Evolutionary conservation across 2,888 invertebrate genomes (phyloP).

Genomic region (Herminia tarsipennalis): DNA sequence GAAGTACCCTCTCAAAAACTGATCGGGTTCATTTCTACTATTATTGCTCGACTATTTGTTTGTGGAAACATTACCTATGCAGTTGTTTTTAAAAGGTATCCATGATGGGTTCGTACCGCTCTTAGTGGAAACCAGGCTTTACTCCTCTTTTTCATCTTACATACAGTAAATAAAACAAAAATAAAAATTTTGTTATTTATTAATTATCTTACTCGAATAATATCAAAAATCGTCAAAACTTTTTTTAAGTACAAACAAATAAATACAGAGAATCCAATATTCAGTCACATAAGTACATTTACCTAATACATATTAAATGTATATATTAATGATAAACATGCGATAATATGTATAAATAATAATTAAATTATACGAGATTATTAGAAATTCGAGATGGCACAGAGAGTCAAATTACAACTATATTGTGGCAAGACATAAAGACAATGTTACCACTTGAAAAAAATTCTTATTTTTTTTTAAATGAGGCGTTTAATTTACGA

Average conservation of each 20-base stretch:
- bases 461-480: slow-evolving; percentile 1
- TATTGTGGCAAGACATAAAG: slow-evolving; percentile 36
- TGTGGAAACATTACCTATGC: no score
- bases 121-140: no score
- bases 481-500: slow-evolving; percentile 4
- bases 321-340: slow-evolving; percentile 42
- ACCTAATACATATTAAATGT: slow-evolving; percentile 43
- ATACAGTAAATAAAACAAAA: slow-evolving; percentile 31
- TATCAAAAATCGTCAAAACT: slow-evolving; percentile 63
- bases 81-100: no score
- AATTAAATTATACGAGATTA: slow-evolving; percentile 38
- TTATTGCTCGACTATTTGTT: no score
- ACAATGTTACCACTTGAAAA: slow-evolving; percentile 3
- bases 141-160: no score
- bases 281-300: slow-evolving; percentile 70
- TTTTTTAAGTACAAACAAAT: slow-evolving; percentile 76
- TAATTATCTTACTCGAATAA: slow-evolving; percentile 45
- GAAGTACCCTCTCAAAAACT: no score
- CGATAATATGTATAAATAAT: slow-evolving; percentile 34
- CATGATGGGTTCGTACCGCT: no score
- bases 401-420: slow-evolving; percentile 38
- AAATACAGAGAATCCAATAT: slow-evolving; percentile 64
- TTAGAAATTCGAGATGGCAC: slow-evolving; percentile 45
- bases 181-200: slow-evolving; percentile 41
- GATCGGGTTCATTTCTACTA: no score